Evolutionary conservation across 2,113 vertebrate species (phyloP).

Genomic region (Herpetotheres cachinnans): DNA sequence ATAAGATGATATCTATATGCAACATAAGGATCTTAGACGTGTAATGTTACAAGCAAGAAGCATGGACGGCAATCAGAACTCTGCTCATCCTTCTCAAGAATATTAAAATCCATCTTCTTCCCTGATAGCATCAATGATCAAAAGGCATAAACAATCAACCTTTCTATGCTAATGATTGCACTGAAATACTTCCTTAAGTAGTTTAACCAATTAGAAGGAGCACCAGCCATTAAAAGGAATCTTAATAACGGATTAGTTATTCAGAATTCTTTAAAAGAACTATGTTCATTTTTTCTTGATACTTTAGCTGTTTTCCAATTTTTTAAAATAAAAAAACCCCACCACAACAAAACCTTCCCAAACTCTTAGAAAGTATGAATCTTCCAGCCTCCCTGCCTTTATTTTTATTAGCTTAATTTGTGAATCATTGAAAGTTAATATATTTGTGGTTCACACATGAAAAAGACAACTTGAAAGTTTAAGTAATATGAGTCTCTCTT

Average conservation of each 20-base stretch:
- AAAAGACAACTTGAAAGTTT: not conserved
- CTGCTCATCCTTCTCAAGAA: constrained; percentile 42
- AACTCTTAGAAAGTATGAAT: not conserved
- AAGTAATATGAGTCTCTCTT: not conserved
- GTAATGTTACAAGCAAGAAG: constrained; percentile 33
- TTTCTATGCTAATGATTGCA: constrained; percentile 56
- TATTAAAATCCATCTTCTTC: constrained; percentile 44
- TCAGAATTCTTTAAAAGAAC: not conserved
- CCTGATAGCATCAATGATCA: constrained; percentile 55
- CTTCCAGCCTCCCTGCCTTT: not conserved
- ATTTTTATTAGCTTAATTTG: not conserved
- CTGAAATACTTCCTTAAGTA: constrained; percentile 42
- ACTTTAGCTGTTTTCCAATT: not conserved
- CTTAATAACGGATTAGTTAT: constrained; percentile 27
- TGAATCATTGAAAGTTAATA: not conserved
- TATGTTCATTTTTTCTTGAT: not conserved
- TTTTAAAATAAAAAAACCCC: not conserved
- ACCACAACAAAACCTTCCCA: not conserved
- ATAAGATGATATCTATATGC: constrained; percentile 49
- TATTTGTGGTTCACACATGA: not conserved
- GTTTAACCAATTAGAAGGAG: constrained; percentile 47
- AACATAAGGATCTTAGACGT: constrained; percentile 23
- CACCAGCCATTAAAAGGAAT: constrained; percentile 17
- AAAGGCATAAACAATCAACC: constrained; percentile 62
- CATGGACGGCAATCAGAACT: constrained; percentile 13